Conservation (phyloP, 2,888 invertebrate genomes). For the Biston stratarius region DNA sequence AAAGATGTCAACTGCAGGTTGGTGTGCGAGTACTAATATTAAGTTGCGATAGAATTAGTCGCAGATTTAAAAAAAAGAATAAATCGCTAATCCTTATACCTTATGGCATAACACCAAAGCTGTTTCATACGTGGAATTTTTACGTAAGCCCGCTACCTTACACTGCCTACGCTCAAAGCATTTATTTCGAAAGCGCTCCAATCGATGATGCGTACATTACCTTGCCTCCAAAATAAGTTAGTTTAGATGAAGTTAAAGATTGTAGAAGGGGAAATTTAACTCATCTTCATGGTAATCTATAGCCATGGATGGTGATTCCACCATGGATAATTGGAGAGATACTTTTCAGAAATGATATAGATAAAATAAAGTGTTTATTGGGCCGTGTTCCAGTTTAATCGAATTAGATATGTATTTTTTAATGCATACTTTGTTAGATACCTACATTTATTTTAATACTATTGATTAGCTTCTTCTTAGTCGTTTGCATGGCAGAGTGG, state of each 20-base stretch:
- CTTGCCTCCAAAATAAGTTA: conserved; percentile 34
- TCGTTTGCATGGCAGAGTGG: no score
- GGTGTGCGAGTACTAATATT: no score
- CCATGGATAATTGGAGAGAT: conserved; percentile 10
- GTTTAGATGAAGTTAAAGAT: conserved; percentile 34
- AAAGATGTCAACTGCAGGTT: no score
- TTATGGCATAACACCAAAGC: conserved; percentile 51
- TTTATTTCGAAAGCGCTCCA: conserved; percentile 71
- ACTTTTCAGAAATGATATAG: neutral
- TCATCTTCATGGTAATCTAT: conserved; percentile 21
- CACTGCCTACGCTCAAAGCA: conserved; percentile 68
- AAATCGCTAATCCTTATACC: conserved; percentile 41
- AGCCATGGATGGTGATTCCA: conserved; percentile 8
- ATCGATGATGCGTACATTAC: conserved; percentile 33
- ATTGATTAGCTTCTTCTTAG: no score
- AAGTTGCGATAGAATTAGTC: no score
- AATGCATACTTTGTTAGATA: neutral
- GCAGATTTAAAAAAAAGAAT: no score
- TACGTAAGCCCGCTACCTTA: conserved; percentile 71
- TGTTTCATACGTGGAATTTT: conserved; percentile 81
- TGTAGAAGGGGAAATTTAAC: conserved; percentile 18
- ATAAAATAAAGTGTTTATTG: conserved; percentile 6
- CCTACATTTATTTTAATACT: no score
- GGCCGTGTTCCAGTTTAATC: neutral
- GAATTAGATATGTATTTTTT: neutral